A percentile compares a stretch with the other conserved stretches of the same genome.
Evolutionary conservation across 1,140 invertebrate genomes (phyloP).

Genomic region (Lucilia cuprina): DNA sequence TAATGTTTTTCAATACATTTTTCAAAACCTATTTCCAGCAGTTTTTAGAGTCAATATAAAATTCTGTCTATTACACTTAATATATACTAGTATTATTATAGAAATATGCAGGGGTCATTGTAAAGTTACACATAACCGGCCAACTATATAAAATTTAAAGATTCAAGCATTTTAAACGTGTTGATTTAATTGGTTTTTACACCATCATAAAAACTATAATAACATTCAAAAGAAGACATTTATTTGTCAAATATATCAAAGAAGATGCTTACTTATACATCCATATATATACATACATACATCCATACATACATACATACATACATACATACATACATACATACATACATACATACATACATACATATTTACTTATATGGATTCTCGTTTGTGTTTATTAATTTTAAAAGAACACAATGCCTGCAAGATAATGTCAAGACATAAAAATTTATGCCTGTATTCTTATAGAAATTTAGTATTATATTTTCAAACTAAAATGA

Average conservation of each 20-base stretch:
- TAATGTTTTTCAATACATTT: too few relatives aligned
- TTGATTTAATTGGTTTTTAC: slow-evolving; percentile 32
- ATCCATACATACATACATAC: too few relatives aligned
- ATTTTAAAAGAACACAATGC: not conserved
- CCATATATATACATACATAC: too few relatives aligned
- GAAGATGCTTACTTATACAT: too few relatives aligned
- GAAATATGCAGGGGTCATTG: not conserved
- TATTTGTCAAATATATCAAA: not conserved
- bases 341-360: not conserved
- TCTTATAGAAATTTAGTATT: not conserved
- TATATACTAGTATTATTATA: too few relatives aligned
- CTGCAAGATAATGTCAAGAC: not conserved
- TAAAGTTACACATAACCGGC: not conserved
- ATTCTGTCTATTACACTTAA: too few relatives aligned
- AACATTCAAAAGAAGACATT: slow-evolving; percentile 14
- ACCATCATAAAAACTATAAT: not conserved
- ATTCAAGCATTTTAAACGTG: slow-evolving; percentile 10
- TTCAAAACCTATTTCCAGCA: too few relatives aligned
- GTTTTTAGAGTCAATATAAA: too few relatives aligned
- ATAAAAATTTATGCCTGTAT: not conserved
- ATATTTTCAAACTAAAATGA: not conserved
- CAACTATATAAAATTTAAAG: not conserved
- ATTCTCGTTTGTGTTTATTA: not conserved
- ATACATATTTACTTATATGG: not conserved
- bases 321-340: too few relatives aligned